Percentiles rank a stretch among this genome's conserved stretches.
Evolutionary conservation across 2,797 vertebrate genomes (phyloP).

Genomic region (Sebastes alutus): DNA sequence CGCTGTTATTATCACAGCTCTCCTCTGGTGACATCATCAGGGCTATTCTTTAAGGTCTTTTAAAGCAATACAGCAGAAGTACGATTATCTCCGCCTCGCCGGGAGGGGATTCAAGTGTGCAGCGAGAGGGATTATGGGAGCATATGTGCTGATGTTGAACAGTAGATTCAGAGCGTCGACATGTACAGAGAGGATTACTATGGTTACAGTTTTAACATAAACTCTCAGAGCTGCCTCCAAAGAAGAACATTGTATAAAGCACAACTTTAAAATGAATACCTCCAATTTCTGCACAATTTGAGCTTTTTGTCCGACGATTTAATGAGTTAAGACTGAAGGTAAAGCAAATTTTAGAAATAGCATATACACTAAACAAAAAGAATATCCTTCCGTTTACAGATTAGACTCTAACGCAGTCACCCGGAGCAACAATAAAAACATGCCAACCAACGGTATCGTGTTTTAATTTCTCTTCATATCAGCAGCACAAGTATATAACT

Average conservation of each 20-base stretch:
- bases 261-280: background rate
- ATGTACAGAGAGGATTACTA: background rate
- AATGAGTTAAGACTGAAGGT: too few relatives aligned
- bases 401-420: too few relatives aligned
- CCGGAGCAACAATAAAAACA: too few relatives aligned
- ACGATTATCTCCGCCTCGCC: background rate
- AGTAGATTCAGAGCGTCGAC: background rate
- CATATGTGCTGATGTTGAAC: background rate
- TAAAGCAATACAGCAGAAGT: background rate
- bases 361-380: too few relatives aligned
- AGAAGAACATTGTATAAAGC: background rate
- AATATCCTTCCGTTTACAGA: too few relatives aligned
- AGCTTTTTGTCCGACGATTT: too few relatives aligned
- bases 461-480: too few relatives aligned
- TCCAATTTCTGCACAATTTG: background rate
- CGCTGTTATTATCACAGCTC: slow-evolving; percentile 8
- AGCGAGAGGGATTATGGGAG: slow-evolving; percentile 3
- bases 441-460: too few relatives aligned
- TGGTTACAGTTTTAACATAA: background rate
- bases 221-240: background rate
- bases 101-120: background rate
- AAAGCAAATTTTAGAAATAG: too few relatives aligned
- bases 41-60: slow-evolving; percentile 8
- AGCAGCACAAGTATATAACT: too few relatives aligned
- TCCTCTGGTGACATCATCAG: slow-evolving; percentile 17